These are phyloP conservation scores for Plebejus argus DNA, from an alignment of 2,888 invertebrate species.

Conservation along the genomic window DNA sequence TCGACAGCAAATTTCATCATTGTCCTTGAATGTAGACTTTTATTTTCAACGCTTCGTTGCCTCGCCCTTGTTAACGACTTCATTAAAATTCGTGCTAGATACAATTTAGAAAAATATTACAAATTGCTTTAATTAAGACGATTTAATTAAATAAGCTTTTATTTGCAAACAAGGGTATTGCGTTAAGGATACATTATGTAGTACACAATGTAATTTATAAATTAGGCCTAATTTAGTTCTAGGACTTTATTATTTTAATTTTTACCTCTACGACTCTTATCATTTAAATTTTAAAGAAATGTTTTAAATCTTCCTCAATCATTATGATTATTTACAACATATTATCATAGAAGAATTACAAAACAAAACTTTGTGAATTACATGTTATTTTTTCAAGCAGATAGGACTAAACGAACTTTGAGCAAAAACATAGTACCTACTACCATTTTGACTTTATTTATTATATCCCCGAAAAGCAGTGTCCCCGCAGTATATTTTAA, in stretches of 20 bases:
- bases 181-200: neutral
- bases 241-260: neutral
- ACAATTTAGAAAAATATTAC: constrained; percentile 16
- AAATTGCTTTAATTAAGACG: constrained; percentile 1
- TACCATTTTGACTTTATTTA: no score
- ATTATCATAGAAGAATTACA: no score
- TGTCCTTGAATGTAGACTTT: constrained; percentile 23
- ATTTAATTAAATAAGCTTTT: constrained; percentile 4
- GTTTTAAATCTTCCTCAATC: no score
- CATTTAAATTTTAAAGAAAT: no score
- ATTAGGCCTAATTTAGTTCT: neutral
- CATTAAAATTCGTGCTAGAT: constrained; percentile 11
- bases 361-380: no score
- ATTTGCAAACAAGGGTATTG: neutral
- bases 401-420: no score
- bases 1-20: neutral
- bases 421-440: no score
- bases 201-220: neutral
- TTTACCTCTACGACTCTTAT: neutral
- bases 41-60: constrained; percentile 8
- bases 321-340: no score
- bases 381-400: no score
- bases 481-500: no score
- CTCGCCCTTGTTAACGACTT: constrained; percentile 22
- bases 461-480: no score